Base-by-base conservation (phyloP, 2,888 invertebrate genomes). In the Apamea epomidion region DNA sequence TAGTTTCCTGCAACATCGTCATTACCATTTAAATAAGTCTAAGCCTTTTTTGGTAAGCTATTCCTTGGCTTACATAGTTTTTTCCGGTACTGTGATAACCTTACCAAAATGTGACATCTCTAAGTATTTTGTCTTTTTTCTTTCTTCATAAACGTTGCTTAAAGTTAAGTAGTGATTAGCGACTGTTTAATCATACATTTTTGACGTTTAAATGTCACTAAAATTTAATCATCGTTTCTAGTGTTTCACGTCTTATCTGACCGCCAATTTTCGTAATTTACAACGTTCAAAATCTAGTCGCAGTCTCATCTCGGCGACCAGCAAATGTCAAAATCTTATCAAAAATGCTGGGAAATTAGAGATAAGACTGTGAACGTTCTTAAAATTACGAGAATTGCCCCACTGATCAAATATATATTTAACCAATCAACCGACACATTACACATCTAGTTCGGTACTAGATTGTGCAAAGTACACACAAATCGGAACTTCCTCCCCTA, bases 401-500 rank as follows among this genome's bases (percentile, higher is more conserved):
- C 10, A 1, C 18, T 32, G 1, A 29, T 80, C 8, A 68, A 81
- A 32, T 72, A 6, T 64, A 58, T 58, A 62, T 69, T 16, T 69
- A 68, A 79, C 32, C 32, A 84, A 75, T 83, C 70, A 78, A 74
- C 73, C 51, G 72, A 71, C 54, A 81, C 62, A 75, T 78, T 80
- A 79, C 71, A 68, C 73, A 60, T 58, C 72, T 77, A 78, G 76
- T 86, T 81, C 16, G 62, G 45, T 73, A 76, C 79, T 77, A 79
- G 74, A 76, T 75, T 64, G 75, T 81, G 74, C 72, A 82, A 82
- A 91, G 81, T 88, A 92, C 90, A 90, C 91, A 92, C 88, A 91
- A 93, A 93, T 93, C 93, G 95, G 94, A 94, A 95, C 92, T 93
- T 91, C 89, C 92, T 93, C 93, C 95, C 94, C 95, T 94, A 95